Percentiles rank a stretch among this genome's conserved stretches.
Evolutionary conservation across 2,113 vertebrate genomes (phyloP).

Genomic region (Bostrychus sinensis): DNA sequence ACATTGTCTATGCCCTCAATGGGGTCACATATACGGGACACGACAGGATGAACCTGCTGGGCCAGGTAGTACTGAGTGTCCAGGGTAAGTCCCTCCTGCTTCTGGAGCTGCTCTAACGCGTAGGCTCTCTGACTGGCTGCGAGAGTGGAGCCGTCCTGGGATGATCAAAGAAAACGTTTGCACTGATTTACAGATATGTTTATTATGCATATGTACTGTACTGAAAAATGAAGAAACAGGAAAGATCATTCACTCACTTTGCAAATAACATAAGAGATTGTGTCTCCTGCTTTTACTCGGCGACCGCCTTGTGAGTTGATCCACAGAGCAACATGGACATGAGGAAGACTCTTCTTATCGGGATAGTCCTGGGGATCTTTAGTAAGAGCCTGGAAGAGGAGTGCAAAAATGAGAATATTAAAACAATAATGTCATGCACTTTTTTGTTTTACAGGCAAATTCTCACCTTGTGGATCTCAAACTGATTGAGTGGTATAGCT

Average conservation of each 20-base stretch:
- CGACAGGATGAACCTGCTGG: constrained; percentile 96
- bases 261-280: constrained; percentile 94
- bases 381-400: constrained; percentile 85
- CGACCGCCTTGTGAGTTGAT: constrained; percentile 95
- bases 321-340: constrained; percentile 97
- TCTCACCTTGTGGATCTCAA: constrained; percentile 96
- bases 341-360: constrained; percentile 94
- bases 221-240: too few relatives aligned
- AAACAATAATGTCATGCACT: not conserved
- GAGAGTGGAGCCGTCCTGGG: constrained; percentile 92
- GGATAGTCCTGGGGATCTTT: constrained; percentile 99
- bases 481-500: constrained; percentile 84
- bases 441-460: not conserved
- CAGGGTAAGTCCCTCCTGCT: constrained; percentile 86
- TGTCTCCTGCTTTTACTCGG: constrained; percentile 95
- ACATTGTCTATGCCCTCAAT: constrained; percentile 93
- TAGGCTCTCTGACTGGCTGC: constrained; percentile 92
- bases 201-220: too few relatives aligned
- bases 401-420: not conserved
- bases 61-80: constrained; percentile 97
- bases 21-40: constrained; percentile 95
- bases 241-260: constrained; percentile 80
- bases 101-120: constrained; percentile 93
- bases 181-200: too few relatives aligned
- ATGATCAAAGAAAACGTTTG: not conserved